These are phyloP conservation scores for Zaprionus inermis DNA, from an alignment of 1,140 invertebrate genomes.

Conservation along the genomic window DNA sequence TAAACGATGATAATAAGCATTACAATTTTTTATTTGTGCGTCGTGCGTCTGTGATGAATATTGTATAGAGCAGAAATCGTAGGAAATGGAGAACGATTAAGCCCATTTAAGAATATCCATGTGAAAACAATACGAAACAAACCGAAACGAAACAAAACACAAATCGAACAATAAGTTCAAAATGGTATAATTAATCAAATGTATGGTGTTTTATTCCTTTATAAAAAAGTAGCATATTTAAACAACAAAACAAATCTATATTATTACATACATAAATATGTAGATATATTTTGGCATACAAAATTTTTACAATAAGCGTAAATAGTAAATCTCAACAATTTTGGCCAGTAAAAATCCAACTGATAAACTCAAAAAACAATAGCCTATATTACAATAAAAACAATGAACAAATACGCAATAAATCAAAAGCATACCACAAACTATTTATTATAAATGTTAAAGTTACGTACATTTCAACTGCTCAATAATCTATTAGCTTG, in stretches of 20 bases:
- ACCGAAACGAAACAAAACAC: slow-evolving; percentile 41
- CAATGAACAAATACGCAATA: slow-evolving; percentile 58
- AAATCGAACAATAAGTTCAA: slow-evolving; percentile 54
- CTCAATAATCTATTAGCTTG: slow-evolving; percentile 77
- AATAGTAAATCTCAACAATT: slow-evolving; percentile 30
- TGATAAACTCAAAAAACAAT: slow-evolving; percentile 34
- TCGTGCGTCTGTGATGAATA: slow-evolving; percentile 77
- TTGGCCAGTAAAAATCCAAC: slow-evolving; percentile 63
- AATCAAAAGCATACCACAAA: slow-evolving; percentile 60
- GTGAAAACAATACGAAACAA: slow-evolving; percentile 35
- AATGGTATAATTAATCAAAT: slow-evolving; percentile 68
- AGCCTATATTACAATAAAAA: slow-evolving; percentile 53
- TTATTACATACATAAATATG: slow-evolving; percentile 43
- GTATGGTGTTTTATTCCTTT: slow-evolving; percentile 81
- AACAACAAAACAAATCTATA: slow-evolving; percentile 45
- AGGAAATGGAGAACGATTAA: slow-evolving; percentile 21
- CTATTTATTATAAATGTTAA: slow-evolving; percentile 67
- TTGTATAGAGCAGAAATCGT: slow-evolving; percentile 53
- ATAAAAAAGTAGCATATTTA: slow-evolving; percentile 65
- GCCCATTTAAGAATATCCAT: slow-evolving; percentile 56
- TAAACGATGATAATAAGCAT: slow-evolving; percentile 80
- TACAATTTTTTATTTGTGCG: slow-evolving; percentile 68
- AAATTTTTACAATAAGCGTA: slow-evolving; percentile 72
- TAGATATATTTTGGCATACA: slow-evolving; percentile 80
- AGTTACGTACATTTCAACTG: slow-evolving; percentile 64